Percentiles rank a stretch among this genome's conserved stretches.
Evolutionary conservation across 2,113 vertebrate species (phyloP).

Genomic region (western clawed frog (Xenopus tropicalis)): DNA sequence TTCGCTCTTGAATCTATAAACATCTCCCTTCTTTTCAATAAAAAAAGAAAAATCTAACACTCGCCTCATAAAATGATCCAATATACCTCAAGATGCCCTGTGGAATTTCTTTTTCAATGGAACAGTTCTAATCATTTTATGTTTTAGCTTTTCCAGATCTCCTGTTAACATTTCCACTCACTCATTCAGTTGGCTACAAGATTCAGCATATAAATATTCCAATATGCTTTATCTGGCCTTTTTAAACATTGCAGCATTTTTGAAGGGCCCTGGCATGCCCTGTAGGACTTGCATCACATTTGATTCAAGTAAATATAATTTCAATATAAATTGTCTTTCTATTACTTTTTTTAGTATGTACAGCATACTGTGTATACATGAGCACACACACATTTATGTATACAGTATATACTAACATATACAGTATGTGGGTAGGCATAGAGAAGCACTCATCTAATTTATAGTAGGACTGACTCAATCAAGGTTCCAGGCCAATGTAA

Average conservation of each 20-base stretch:
- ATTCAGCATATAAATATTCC: conserved; percentile 34
- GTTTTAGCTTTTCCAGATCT: conserved; percentile 41
- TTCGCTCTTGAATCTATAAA: conserved; percentile 8
- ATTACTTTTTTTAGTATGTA: too few relatives aligned
- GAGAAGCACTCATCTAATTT: too few relatives aligned
- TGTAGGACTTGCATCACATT: background rate
- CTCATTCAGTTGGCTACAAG: conserved; percentile 31
- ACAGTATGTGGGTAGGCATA: too few relatives aligned
- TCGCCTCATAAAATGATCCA: conserved; percentile 40
- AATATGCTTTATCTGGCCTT: conserved; percentile 29
- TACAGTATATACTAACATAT: too few relatives aligned
- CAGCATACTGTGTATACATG: too few relatives aligned
- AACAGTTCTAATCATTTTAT: conserved; percentile 30
- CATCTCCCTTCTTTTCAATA: conserved; percentile 10
- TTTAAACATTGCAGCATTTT: background rate
- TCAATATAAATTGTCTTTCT: too few relatives aligned
- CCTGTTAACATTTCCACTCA: conserved; percentile 40
- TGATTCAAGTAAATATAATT: background rate
- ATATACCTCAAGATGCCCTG: conserved; percentile 32
- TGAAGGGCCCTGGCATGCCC: conserved; percentile 17
- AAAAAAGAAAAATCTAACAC: conserved; percentile 31
- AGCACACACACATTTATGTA: too few relatives aligned
- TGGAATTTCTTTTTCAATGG: conserved; percentile 31
- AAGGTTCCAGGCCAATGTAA: too few relatives aligned
- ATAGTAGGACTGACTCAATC: too few relatives aligned